These are phyloP conservation scores for Stictonetta naevosa DNA, from an alignment of 2,113 vertebrate genomes.

Conservation along the genomic window DNA sequence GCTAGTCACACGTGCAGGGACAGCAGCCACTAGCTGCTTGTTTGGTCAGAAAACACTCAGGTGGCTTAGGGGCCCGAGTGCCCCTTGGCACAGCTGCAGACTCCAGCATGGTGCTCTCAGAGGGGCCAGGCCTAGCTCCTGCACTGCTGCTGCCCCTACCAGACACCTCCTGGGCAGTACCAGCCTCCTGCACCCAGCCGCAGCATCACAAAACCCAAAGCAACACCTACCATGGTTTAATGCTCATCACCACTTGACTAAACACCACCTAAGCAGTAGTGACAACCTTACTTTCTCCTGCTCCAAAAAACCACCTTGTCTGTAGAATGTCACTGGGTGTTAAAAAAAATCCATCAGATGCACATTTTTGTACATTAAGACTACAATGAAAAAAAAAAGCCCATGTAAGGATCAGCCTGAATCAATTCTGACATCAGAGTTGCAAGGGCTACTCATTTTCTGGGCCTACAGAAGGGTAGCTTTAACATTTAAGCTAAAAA, in stretches of 20 bases:
- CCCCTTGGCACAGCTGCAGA: not conserved
- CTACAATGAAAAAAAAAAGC: not conserved
- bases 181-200: not conserved
- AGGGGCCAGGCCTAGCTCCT: not conserved
- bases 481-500: not conserved
- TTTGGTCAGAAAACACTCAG: not conserved
- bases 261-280: not conserved
- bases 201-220: not conserved
- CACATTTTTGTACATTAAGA: not conserved
- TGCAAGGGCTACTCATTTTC: not conserved
- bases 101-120: not conserved
- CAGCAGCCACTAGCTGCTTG: not conserved
- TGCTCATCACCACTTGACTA: not conserved
- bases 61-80: not conserved
- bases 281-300: not conserved
- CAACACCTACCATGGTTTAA: not conserved
- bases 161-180: fast-evolving
- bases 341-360: not conserved
- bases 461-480: not conserved
- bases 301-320: not conserved
- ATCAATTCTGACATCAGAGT: not conserved
- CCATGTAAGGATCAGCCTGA: not conserved
- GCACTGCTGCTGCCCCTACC: not conserved
- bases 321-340: not conserved
- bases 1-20: not conserved